Percentiles rank a stretch among this genome's conserved stretches.
Evolutionary conservation across 2,888 invertebrate species (phyloP).

Genomic region (Caenorhabditis drosophilae): DNA sequence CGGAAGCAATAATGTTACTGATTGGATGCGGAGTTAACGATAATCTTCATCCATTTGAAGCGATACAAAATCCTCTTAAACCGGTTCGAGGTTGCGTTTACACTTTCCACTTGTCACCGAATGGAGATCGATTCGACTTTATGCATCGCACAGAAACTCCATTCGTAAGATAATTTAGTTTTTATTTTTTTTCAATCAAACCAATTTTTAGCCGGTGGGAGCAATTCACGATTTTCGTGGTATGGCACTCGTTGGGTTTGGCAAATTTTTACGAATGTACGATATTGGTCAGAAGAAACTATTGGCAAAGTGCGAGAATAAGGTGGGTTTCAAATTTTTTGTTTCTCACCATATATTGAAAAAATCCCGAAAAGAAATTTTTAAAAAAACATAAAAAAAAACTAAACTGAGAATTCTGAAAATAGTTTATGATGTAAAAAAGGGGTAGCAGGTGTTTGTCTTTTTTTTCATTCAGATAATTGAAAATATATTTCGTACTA

Average conservation of each 20-base stretch:
- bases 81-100: slow-evolving; percentile 64
- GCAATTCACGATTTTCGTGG: slow-evolving; percentile 91
- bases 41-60: slow-evolving; percentile 80
- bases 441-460: too few species aligned
- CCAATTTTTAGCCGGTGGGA: slow-evolving; percentile 71
- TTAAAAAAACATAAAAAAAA: too few species aligned
- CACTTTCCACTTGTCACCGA: slow-evolving; percentile 70
- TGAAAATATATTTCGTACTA: too few species aligned
- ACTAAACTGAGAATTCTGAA: too few species aligned
- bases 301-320: slow-evolving; percentile 95
- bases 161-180: slow-evolving; percentile 34
- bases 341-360: too few species aligned
- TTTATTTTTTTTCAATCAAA: not conserved
- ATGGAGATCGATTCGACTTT: slow-evolving; percentile 85
- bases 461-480: too few species aligned
- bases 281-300: slow-evolving; percentile 96
- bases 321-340: slow-evolving; percentile 71
- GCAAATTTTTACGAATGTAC: slow-evolving; percentile 87
- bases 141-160: slow-evolving; percentile 82
- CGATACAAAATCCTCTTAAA: slow-evolving; percentile 1
- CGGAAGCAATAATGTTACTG: slow-evolving; percentile 77
- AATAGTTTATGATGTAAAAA: too few species aligned
- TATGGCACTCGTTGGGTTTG: slow-evolving; percentile 87
- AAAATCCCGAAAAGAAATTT: too few species aligned
- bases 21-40: slow-evolving; percentile 91